phyloP scores from a whole-genome alignment of 2,888 invertebrate species.

The Thereva unica region DNA sequence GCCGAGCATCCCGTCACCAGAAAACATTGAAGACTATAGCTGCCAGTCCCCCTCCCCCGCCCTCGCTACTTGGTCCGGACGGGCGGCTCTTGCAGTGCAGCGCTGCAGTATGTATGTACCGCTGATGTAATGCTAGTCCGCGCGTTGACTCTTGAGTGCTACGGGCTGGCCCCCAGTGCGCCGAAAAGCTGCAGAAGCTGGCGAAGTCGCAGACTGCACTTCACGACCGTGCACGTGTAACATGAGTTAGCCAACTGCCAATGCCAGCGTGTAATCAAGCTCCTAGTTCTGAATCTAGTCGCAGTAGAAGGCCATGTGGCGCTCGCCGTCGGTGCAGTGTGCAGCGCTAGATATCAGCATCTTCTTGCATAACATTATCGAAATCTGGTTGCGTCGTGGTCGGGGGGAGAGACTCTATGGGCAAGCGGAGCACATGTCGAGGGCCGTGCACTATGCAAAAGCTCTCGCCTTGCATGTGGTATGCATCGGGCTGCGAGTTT shows the following conservation, averaged over 20 bases:
- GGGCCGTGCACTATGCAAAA: constrained; percentile 14
- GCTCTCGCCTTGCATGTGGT: constrained; percentile 19
- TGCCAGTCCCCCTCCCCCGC: no score
- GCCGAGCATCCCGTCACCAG: no score
- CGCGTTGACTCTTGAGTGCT: neutral
- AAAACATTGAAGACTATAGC: no score
- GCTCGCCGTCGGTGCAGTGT: constrained; percentile 10
- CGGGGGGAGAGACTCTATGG: neutral
- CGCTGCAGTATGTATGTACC: no score
- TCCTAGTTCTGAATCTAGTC: constrained; percentile 11
- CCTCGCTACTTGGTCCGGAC: no score
- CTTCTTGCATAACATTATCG: constrained; percentile 19
- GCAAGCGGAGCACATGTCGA: constrained; percentile 20
- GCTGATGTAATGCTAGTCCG: no score
- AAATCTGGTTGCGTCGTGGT: neutral
- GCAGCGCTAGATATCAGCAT: constrained; percentile 17
- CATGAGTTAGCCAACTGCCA: constrained; percentile 7
- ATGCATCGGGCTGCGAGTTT: constrained; percentile 15
- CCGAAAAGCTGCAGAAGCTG: neutral
- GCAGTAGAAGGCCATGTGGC: constrained; percentile 27
- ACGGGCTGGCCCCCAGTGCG: neutral
- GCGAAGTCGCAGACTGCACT: neutral
- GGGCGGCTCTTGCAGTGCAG: no score
- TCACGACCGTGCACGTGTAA: constrained; percentile 31
- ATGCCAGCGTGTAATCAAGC: constrained; percentile 23